These are phyloP conservation scores for Synergus japonicus DNA, from an alignment of 2,888 invertebrate species.

Conservation along the genomic window DNA sequence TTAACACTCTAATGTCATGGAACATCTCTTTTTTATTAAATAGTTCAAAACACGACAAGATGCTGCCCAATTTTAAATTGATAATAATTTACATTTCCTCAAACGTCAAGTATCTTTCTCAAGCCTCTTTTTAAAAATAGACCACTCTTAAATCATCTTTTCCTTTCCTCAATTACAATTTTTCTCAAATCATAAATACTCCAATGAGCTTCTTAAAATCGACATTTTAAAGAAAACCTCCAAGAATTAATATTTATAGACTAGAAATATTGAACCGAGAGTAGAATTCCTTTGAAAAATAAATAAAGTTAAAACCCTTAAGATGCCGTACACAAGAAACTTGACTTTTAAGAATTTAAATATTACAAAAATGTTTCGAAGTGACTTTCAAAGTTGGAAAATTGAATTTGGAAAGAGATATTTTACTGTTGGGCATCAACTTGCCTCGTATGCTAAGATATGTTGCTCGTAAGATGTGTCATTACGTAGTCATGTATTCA, in stretches of 20 bases:
- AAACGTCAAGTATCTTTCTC: constrained; percentile 7
- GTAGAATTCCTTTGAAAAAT: not conserved
- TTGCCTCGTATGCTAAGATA: constrained; percentile 74
- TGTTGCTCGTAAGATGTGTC: constrained; percentile 74
- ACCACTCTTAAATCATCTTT: not conserved
- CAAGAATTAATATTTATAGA: not conserved
- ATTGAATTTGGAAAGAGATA: not conserved
- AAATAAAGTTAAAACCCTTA: constrained; percentile 10
- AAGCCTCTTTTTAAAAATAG: not conserved
- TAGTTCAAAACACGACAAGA: constrained; percentile 60
- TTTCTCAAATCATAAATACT: not conserved
- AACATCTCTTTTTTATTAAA: constrained; percentile 64
- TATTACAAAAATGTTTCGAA: not conserved
- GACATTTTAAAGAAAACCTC: not conserved
- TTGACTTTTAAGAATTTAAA: not conserved
- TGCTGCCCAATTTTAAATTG: constrained; percentile 54
- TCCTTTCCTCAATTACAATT: not conserved
- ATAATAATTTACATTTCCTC: not conserved
- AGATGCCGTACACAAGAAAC: not conserved
- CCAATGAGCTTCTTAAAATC: not conserved
- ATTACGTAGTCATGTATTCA: constrained; percentile 66
- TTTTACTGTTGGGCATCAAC: constrained; percentile 57
- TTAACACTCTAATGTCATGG: constrained; percentile 71
- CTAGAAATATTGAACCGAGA: not conserved
- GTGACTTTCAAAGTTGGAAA: not conserved